Evolutionary conservation across 2,797 vertebrate species (phyloP).

Genomic region (Amblyopsis hoosieri): DNA sequence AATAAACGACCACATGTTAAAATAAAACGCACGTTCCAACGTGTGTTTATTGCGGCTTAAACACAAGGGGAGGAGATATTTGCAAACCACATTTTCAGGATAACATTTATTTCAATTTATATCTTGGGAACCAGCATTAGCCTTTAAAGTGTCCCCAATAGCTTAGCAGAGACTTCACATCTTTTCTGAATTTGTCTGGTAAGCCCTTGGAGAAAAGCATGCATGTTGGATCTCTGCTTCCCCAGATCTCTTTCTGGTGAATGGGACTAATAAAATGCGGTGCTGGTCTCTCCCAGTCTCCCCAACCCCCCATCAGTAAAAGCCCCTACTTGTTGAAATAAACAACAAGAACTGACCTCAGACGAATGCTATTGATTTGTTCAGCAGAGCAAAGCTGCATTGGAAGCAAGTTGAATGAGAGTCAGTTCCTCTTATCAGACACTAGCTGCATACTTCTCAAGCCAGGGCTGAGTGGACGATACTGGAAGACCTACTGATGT

Average conservation of each 20-base stretch:
- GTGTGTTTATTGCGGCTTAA: constrained; percentile 7
- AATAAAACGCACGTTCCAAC: constrained; percentile 26
- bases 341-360: constrained; percentile 55
- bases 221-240: constrained; percentile 23
- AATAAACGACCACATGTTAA: constrained; percentile 40
- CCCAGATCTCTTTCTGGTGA: constrained; percentile 22
- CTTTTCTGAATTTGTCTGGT: constrained; percentile 15
- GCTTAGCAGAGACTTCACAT: not conserved
- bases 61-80: constrained; percentile 6
- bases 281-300: not conserved
- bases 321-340: constrained; percentile 52
- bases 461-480: constrained; percentile 33
- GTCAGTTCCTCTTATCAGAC: constrained; percentile 54
- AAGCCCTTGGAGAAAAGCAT: constrained; percentile 22
- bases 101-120: constrained; percentile 17
- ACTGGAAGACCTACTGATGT: constrained; percentile 55
- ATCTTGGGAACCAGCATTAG: constrained; percentile 15
- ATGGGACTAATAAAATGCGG: constrained; percentile 24
- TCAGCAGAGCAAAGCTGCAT: constrained; percentile 39
- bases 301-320: constrained; percentile 9
- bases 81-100: constrained; percentile 17
- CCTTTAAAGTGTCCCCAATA: not conserved
- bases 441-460: constrained; percentile 22
- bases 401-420: constrained; percentile 55
- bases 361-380: constrained; percentile 67